phyloP scores from a whole-genome alignment of 2,797 vertebrate genomes.

The Antennarius maculatus region DNA sequence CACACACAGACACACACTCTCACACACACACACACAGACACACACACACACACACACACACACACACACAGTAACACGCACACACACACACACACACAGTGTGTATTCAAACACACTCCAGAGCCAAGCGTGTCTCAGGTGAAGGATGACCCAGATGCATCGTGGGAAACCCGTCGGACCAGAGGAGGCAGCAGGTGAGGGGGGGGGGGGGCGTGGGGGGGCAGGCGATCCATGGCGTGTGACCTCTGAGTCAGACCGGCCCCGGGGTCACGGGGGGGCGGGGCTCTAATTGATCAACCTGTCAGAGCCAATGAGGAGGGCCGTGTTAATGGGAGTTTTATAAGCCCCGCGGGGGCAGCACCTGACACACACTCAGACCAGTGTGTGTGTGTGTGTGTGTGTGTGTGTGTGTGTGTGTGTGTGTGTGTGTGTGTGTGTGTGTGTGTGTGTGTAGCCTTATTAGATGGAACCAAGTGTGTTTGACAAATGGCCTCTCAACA shows the following conservation, averaged over 20 bases:
- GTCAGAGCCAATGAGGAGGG: slow-evolving; percentile 93
- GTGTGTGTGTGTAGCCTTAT: slow-evolving; percentile 83
- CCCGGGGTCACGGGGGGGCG: slow-evolving; percentile 87
- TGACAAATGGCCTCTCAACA: slow-evolving; percentile 86
- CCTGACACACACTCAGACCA: slow-evolving; percentile 81
- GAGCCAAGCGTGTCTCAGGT: slow-evolving; percentile 8
- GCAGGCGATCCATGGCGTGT: slow-evolving; percentile 82
- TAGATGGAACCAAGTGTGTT: slow-evolving; percentile 86
- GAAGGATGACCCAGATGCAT: slow-evolving; percentile 53
- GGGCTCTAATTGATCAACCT: slow-evolving; percentile 95
- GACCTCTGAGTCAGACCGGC: slow-evolving; percentile 89
- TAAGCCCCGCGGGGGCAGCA: slow-evolving; percentile 87
- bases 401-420: slow-evolving; percentile 57
- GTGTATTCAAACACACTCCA: too few species aligned
- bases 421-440: slow-evolving; percentile 47
- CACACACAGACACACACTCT: too few species aligned
- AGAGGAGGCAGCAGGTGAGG: slow-evolving; percentile 25
- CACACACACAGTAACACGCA: background rate
- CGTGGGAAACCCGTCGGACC: slow-evolving; percentile 39
- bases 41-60: too few species aligned
- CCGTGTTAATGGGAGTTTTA: slow-evolving; percentile 97
- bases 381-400: slow-evolving; percentile 57
- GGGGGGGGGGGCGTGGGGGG: slow-evolving; percentile 47
- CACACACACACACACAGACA: too few species aligned
- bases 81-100: slow-evolving; percentile 2